Evolutionary conservation across 2,797 vertebrate species (phyloP).

Genomic region (Acipenser ruthenus): DNA sequence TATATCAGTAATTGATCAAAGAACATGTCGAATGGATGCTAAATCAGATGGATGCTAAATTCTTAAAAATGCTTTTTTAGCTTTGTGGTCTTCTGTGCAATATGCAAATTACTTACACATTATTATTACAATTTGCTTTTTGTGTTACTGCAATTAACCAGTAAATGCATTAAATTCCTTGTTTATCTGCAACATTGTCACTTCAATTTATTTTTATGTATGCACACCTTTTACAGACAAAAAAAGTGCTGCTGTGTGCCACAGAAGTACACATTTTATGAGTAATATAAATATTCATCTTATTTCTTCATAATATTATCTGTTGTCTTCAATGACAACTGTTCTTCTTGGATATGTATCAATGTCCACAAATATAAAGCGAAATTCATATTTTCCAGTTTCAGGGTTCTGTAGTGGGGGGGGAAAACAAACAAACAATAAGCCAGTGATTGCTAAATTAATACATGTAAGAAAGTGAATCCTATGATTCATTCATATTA

Average conservation of each 20-base stretch:
- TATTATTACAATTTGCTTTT: not conserved
- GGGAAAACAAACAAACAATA: slow-evolving; percentile 15
- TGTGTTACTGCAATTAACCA: not conserved
- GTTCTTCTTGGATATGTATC: slow-evolving; percentile 77
- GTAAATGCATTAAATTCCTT: slow-evolving; percentile 9
- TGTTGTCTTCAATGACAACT: slow-evolving; percentile 85
- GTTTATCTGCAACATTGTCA: not conserved
- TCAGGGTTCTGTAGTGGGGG: slow-evolving; percentile 65
- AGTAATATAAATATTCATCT: no score
- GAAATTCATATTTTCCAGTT: slow-evolving; percentile 74
- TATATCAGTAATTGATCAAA: slow-evolving; percentile 7
- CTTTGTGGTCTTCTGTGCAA: slow-evolving; percentile 4
- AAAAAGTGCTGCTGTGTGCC: no score
- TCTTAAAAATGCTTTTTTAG: slow-evolving; percentile 5
- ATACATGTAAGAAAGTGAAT: no score
- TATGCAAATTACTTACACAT: not conserved
- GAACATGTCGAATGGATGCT: slow-evolving; percentile 9
- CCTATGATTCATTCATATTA: no score
- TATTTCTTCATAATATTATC: slow-evolving; percentile 38
- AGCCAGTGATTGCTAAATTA: no score
- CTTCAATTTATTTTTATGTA: not conserved
- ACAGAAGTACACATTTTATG: no score
- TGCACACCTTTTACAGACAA: not conserved
- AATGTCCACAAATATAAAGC: slow-evolving; percentile 85
- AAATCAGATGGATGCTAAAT: slow-evolving; percentile 6